Evolutionary conservation across 1,140 invertebrate species (phyloP).

Genomic region (Pseudomyrmex flavicornis): DNA sequence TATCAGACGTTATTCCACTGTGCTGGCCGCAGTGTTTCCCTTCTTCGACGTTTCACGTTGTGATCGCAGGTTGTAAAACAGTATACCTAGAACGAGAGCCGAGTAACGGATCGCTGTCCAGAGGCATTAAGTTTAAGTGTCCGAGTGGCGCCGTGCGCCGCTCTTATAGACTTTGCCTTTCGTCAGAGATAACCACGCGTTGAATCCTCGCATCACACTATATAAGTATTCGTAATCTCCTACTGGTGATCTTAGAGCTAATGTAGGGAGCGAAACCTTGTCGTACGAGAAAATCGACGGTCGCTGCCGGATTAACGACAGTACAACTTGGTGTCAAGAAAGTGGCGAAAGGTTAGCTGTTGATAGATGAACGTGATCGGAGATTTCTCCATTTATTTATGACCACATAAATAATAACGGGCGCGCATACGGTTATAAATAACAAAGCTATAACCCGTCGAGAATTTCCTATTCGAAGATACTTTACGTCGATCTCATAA

Average conservation of each 20-base stretch:
- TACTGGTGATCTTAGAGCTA: constrained; percentile 23
- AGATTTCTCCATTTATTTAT: constrained; percentile 50
- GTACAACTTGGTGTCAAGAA: constrained; percentile 18
- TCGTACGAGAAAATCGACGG: constrained; percentile 24
- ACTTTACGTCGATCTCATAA: constrained; percentile 34
- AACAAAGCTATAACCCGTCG: constrained; percentile 26
- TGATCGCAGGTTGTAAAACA: constrained; percentile 38
- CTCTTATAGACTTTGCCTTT: constrained; percentile 12
- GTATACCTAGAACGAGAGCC: constrained; percentile 17
- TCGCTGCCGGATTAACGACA: constrained; percentile 54
- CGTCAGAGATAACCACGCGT: constrained; percentile 12
- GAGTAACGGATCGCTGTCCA: constrained; percentile 60
- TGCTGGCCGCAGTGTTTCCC: neutral
- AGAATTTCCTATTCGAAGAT: constrained; percentile 20
- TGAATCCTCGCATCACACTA: neutral
- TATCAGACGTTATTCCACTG: neutral
- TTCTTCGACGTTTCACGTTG: neutral
- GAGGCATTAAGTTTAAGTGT: constrained; percentile 67
- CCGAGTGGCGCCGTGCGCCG: constrained; percentile 61
- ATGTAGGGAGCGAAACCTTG: constrained; percentile 13
- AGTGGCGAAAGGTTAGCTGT: constrained; percentile 44
- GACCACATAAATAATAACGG: constrained; percentile 46
- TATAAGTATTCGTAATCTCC: constrained; percentile 2
- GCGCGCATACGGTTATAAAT: constrained; percentile 44
- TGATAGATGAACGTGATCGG: constrained; percentile 41